Base-by-base conservation (phyloP, 2,797 vertebrate species). In the Sebastes minor region DNA sequence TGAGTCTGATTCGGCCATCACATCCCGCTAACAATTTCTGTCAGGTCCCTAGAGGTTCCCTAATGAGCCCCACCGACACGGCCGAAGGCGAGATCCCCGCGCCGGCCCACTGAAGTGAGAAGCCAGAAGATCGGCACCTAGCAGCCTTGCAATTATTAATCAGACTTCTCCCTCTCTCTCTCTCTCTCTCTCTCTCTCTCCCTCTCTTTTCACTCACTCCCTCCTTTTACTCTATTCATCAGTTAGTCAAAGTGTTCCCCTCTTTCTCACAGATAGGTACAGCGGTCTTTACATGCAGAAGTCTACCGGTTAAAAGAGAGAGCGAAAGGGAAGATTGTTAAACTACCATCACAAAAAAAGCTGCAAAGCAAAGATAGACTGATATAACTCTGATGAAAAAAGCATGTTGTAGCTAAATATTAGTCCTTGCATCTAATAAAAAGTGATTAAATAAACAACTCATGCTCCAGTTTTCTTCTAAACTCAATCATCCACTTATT, bases 41-140 rank as follows among this genome's bases (percentile, higher is more conserved):
- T 95, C 96, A 93, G 86, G 91, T 97, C 97, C 97, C 97, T 81
- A 82, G 97, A 96, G 97, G 95, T 92, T 93, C 91, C 94, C 95
- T 99, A 99, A 99, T 98, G 97, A 99, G 97, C 95, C 97, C 97
- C 96, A 96, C 95, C 93, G 97, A 98, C 96, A 97, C 97, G 96
- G 97, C 97, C 96, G 95, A 97, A 96, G 97, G 97, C 97, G 93
- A 97, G 95, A 96, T 94, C 95, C 95, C 94, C 85, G 95, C 91
- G 92, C 95, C 94, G 87, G 96, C 94, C 97, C 97, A 96, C 94
- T 95, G 96, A 97, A 97, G 96, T 97, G 97, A 97, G 96, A 97
- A 97, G 96, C 95, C 93, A 96, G 95, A 92, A 96, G 87, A 93
- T 89, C 89, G 85, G 89, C 91, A 91, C 90, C 89, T 90, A 84